Evolutionary conservation across 2,797 vertebrate species (phyloP), one percentile per base, ranked within the genome.

Genomic region (Gymnoscopelus microlampas): DNA sequence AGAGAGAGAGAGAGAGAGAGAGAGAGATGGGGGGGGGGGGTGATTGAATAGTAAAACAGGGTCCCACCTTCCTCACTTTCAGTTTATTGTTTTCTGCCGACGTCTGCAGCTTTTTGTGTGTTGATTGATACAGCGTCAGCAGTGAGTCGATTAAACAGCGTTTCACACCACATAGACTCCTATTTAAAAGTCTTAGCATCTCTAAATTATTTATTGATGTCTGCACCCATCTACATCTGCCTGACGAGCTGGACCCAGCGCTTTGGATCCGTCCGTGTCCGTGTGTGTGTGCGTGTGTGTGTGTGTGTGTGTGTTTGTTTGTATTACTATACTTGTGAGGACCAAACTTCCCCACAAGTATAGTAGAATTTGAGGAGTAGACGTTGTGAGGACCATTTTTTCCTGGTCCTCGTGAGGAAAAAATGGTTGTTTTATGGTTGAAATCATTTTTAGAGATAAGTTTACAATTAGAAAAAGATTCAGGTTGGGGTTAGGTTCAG

Each of bases 161-260:
- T 87, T 91, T 95, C 92, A 93, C 93, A 94, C 91, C 88, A 92
- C 94, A 95, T 91, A 93, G 94, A 95, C 95, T 96, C 94, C 95
- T 95, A 95, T 95, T 98, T 97, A 96, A 97, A 96, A 95, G 94
- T 96, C 95, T 95, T 93, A 95, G 91, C 89, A 92, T 79, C 78
- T 89, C 87, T 95, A 97, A 92, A 97, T 98, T 96, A 97, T 97
- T 97, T 98, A 98, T 98, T 96, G 96, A 97, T 96, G 95, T 94
- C 94, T 96, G 89, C 91, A 93, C 94, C 93, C 95, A 95, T 95
- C 95, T 95, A 94, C 94, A 92, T 95, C 93, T 95, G 85, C 85
- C 92, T 85, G 75, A 91, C 91, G 86, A 89, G 89, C 63, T 39
- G 5, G 8, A 1, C 32, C 14, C 15, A 2, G 19, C 9, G 2